These are phyloP conservation scores for Pituophis catenifer DNA, from an alignment of 2,113 vertebrate genomes.

Conservation along the genomic window DNA sequence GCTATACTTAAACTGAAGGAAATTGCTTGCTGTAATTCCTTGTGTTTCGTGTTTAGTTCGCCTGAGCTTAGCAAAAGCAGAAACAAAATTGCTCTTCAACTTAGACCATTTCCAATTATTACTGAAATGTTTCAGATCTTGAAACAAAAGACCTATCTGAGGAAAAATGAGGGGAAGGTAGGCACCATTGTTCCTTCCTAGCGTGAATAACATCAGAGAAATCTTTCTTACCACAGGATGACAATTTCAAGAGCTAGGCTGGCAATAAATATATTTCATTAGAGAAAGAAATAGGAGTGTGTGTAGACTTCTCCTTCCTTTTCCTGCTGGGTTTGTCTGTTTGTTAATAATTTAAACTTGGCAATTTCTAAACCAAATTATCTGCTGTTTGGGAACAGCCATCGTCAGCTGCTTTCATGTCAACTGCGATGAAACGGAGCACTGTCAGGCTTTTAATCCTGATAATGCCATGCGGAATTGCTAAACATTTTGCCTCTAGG, in stretches of 20 bases:
- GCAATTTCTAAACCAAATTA: constrained; percentile 55
- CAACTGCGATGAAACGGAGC: neutral
- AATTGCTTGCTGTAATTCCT: constrained; percentile 18
- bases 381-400: constrained; percentile 38
- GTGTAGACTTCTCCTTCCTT: neutral
- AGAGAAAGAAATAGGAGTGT: neutral
- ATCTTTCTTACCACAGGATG: constrained; percentile 40
- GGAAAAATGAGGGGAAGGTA: neutral
- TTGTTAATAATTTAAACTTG: constrained; percentile 59
- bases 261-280: constrained; percentile 41
- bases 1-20: neutral
- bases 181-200: constrained; percentile 20
- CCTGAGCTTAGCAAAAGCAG: constrained; percentile 30
- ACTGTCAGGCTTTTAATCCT: constrained; percentile 14
- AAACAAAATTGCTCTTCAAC: constrained; percentile 48
- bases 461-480: neutral
- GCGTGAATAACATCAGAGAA: constrained; percentile 53
- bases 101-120: constrained; percentile 54
- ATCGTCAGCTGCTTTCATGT: constrained; percentile 7
- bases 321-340: constrained; percentile 39
- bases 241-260: constrained; percentile 43
- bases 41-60: constrained; percentile 33
- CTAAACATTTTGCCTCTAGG: constrained; percentile 4
- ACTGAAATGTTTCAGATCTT: constrained; percentile 51
- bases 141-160: constrained; percentile 44